These are phyloP conservation scores for Punctoribates punctum DNA, from an alignment of 2,888 invertebrate species.

Conservation along the genomic window DNA sequence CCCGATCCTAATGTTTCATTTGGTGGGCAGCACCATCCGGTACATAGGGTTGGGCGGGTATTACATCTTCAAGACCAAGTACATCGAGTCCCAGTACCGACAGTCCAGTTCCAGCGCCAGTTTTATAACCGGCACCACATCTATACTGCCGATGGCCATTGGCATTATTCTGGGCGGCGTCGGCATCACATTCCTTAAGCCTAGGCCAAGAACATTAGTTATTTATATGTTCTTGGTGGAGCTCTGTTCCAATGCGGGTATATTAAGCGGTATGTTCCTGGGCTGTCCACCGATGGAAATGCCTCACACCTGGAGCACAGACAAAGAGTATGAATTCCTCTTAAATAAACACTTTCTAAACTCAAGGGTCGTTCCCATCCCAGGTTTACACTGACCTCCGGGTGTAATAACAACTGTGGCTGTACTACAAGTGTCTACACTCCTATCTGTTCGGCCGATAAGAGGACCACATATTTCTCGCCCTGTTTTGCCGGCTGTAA, in stretches of 20 bases:
- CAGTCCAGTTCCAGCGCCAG: constrained; percentile 48
- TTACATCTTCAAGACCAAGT: constrained; percentile 48
- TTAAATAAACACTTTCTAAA: not conserved
- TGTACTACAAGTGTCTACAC: constrained; percentile 28
- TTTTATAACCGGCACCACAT: constrained; percentile 46
- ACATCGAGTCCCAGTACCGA: constrained; percentile 49
- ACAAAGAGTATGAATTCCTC: not conserved
- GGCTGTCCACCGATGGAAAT: constrained; percentile 49
- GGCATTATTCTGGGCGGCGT: constrained; percentile 48
- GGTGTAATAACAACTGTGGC: constrained; percentile 38
- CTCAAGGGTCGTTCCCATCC: not conserved
- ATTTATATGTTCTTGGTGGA: constrained; percentile 52
- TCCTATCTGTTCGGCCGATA: constrained; percentile 37
- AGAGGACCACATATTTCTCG: constrained; percentile 35
- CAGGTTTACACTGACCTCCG: constrained; percentile 16
- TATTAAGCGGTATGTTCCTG: constrained; percentile 47
- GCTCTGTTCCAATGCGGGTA: constrained; percentile 44
- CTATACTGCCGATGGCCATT: constrained; percentile 46
- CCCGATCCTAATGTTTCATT: constrained; percentile 47
- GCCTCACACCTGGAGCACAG: not conserved
- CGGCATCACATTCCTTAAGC: constrained; percentile 51
- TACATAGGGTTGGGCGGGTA: constrained; percentile 48
- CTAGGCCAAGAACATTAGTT: constrained; percentile 50
- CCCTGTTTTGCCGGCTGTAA: constrained; percentile 42
- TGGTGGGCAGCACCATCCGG: constrained; percentile 47